Conservation (phyloP, 2,797 vertebrate genomes). For the Scolopax rusticola region DNA sequence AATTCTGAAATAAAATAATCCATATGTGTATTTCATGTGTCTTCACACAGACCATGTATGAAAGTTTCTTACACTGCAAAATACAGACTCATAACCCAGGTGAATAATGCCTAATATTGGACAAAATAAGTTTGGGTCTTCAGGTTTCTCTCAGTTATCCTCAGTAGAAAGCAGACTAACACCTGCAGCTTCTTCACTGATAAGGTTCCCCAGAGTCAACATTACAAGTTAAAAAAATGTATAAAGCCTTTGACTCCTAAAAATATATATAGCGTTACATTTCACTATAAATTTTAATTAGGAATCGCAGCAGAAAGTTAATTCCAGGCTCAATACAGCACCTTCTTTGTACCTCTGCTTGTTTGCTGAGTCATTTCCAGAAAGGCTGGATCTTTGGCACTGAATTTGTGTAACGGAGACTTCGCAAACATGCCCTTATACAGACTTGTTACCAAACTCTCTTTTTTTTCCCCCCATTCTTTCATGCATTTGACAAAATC, state of each 20-base stretch:
- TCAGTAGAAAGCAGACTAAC: not conserved
- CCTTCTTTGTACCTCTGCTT: constrained; percentile 17
- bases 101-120: not conserved
- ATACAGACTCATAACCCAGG: not conserved
- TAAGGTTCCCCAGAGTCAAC: not conserved
- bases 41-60: not conserved
- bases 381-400: not conserved
- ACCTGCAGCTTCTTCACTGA: not conserved
- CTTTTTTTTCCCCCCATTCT: not conserved
- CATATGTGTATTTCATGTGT: not conserved
- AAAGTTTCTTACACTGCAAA: not conserved
- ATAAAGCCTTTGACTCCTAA: not conserved
- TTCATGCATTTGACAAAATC: not conserved
- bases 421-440: not conserved
- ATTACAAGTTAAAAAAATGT: not conserved
- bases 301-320: constrained; percentile 16
- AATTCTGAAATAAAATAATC: constrained; percentile 3
- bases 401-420: not conserved
- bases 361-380: not conserved
- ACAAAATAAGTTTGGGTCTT: not conserved
- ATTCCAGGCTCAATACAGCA: constrained; percentile 7
- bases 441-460: not conserved
- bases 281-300: constrained; percentile 22
- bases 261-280: not conserved
- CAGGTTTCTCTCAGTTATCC: not conserved